A percentile compares a stretch with the other conserved stretches of the same genome.
These are phyloP conservation scores for Leptogaster cylindrica DNA, from an alignment of 2,888 invertebrate genomes.

Conservation along the genomic window DNA sequence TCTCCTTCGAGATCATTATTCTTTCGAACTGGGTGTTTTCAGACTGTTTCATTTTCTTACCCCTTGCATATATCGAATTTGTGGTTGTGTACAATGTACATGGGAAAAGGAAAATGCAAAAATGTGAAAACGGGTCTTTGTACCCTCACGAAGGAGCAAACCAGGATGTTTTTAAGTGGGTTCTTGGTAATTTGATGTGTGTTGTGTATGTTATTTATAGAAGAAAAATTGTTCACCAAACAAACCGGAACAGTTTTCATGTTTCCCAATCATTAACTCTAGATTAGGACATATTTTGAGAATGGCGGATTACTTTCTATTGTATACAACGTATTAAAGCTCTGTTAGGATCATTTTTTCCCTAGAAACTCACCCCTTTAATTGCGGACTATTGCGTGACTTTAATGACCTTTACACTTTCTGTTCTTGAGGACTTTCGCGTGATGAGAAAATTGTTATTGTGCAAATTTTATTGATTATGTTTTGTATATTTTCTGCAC, in stretches of 20 bases:
- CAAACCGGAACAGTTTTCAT: slow-evolving; percentile 17
- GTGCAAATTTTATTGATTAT: too few species aligned
- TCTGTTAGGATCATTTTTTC: not conserved
- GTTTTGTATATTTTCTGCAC: too few species aligned
- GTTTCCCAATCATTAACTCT: too few species aligned
- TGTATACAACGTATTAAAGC: not conserved
- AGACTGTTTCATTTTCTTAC: slow-evolving; percentile 10
- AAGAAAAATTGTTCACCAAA: not conserved
- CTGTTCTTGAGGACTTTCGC: too few species aligned
- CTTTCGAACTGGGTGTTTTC: not conserved
- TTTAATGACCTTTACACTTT: too few species aligned
- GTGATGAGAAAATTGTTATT: too few species aligned
- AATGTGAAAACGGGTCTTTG: slow-evolving; percentile 20
- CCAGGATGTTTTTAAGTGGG: slow-evolving; percentile 24
- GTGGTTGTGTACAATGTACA: not conserved
- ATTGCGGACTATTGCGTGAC: too few species aligned
- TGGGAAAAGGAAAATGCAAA: slow-evolving; percentile 15
- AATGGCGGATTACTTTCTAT: slow-evolving; percentile 3
- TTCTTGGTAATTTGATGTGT: slow-evolving; percentile 6
- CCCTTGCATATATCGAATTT: not conserved
- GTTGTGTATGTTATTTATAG: slow-evolving; percentile 15
- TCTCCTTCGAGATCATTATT: slow-evolving; percentile 18
- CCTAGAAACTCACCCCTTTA: too few species aligned
- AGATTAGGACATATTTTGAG: too few species aligned
- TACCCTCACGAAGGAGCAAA: slow-evolving; percentile 20